A percentile compares a stretch with the other conserved stretches of the same genome.
Evolutionary conservation across 1,140 invertebrate species (phyloP).

Genomic region (Drosophila nikananu): DNA sequence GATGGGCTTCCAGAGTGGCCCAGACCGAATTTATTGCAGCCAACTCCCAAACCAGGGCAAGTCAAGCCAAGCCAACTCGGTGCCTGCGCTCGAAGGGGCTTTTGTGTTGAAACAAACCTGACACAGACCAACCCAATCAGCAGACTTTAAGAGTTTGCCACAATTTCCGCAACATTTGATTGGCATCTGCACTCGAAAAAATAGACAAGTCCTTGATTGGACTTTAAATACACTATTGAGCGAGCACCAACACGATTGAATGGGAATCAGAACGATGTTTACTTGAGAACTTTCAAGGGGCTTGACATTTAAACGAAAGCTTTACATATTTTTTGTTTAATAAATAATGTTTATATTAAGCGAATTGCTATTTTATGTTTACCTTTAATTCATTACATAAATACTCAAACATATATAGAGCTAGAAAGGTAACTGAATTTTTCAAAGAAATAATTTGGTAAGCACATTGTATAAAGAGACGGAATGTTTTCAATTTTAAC

Average conservation of each 20-base stretch:
- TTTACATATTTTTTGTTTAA: not conserved
- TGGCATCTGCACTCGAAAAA: slow-evolving; percentile 37
- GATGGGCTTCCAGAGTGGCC: slow-evolving; percentile 7
- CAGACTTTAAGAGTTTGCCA: slow-evolving; percentile 70
- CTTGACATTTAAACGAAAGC: not conserved
- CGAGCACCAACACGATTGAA: not conserved
- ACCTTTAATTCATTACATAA: not conserved
- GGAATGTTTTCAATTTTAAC: not conserved
- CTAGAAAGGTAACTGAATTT: not conserved
- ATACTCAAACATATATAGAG: too few relatives aligned
- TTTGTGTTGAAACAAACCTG: slow-evolving; percentile 56
- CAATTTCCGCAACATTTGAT: slow-evolving; percentile 79
- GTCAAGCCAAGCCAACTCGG: slow-evolving; percentile 2
- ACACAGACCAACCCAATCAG: slow-evolving; percentile 72
- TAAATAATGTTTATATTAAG: not conserved
- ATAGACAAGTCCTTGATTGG: not conserved
- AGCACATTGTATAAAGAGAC: not conserved
- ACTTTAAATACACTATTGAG: not conserved
- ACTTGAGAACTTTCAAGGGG: not conserved
- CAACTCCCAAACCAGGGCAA: slow-evolving; percentile 14
- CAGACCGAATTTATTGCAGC: slow-evolving; percentile 62
- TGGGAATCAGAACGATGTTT: not conserved
- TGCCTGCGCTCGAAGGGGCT: slow-evolving; percentile 41
- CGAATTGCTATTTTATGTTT: not conserved
- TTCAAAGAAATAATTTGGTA: not conserved